Evolutionary conservation across 2,797 vertebrate species (phyloP), one percentile per base, ranked within the genome.

Genomic region (Coilia nasus): DNA sequence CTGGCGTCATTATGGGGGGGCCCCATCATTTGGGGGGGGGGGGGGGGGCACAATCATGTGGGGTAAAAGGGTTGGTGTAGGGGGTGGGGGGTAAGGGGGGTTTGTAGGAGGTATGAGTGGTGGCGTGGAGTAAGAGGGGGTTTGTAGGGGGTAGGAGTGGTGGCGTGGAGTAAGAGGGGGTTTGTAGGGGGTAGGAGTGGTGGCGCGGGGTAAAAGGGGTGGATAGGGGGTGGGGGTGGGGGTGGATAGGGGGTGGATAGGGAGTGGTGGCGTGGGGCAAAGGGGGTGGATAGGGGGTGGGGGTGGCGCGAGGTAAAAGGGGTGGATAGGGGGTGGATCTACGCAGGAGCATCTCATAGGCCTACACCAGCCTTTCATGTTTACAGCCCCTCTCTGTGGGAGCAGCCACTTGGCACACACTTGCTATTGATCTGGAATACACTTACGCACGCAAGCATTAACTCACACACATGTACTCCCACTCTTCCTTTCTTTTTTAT

Each of bases 181-280:
- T 0, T 60, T 19, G 35, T 17, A 35, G 14, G 28, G 25, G 2
- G 6, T 0, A 28, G 28, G 17, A 47, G 12, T 25, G 67, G 67
- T 21, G 14, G n/a, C 2, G 11, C 28, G 7, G 28, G 67, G 46
- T 84, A 7, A 9, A 60, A 84, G 89, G 85, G 93, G 93, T 85
- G 93, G 93, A 88, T 83, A 93, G 90, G 93, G 92, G 94, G 94
- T 90, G 94, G 92, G n/a, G n/a, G n/a, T n/a, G n/a, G n/a, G n/a
- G 10, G 10, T 47, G 46, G 46, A 47, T 47, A 10, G 46, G 46
- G 46, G 46, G 46, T 3, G 41, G 59, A 10, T 17, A 56, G 28
- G 21, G 25, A 59, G 56, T 64, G 47, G 71, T 81, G 81, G 60
- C 50, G 60, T 50, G 35, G 41, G 31, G 47, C 44, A 12, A 35